These are phyloP conservation scores for Drosophila bocki DNA, from an alignment of 1,140 invertebrate species.

Conservation along the genomic window DNA sequence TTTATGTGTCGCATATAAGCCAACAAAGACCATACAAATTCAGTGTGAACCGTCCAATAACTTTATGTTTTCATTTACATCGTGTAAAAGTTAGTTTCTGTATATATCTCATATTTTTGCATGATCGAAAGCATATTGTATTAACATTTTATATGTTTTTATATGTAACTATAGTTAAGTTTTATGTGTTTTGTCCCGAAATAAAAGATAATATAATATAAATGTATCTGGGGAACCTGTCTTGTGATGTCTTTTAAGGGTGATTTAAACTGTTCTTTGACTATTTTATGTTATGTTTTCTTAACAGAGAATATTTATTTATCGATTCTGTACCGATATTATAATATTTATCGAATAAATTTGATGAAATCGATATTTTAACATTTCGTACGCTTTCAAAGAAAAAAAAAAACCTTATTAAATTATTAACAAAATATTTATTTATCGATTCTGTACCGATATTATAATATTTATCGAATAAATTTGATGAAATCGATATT, in stretches of 20 bases:
- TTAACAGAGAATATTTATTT: neutral
- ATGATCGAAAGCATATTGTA: conserved; percentile 67
- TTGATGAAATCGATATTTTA: no score
- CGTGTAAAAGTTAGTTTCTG: conserved; percentile 54
- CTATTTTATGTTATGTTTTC: neutral
- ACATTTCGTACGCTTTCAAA: no score
- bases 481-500: no score
- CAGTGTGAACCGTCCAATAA: conserved; percentile 83
- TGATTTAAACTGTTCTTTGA: neutral
- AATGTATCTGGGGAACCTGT: conserved; percentile 4
- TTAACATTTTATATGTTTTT: conserved; percentile 37
- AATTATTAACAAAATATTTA: neutral
- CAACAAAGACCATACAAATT: conserved; percentile 71
- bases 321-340: neutral
- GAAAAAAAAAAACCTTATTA: no score
- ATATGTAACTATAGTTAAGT: conserved; percentile 24
- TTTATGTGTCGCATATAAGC: conserved; percentile 68
- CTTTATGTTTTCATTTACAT: conserved; percentile 71
- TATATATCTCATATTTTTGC: conserved; percentile 52
- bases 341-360: no score
- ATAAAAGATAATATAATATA: conserved; percentile 23
- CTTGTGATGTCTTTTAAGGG: neutral
- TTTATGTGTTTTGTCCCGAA: conserved; percentile 31
- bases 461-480: neutral
- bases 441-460: neutral